Base-by-base conservation (phyloP, 1,140 invertebrate genomes). In the Pseudobourletiella spinata region DNA sequence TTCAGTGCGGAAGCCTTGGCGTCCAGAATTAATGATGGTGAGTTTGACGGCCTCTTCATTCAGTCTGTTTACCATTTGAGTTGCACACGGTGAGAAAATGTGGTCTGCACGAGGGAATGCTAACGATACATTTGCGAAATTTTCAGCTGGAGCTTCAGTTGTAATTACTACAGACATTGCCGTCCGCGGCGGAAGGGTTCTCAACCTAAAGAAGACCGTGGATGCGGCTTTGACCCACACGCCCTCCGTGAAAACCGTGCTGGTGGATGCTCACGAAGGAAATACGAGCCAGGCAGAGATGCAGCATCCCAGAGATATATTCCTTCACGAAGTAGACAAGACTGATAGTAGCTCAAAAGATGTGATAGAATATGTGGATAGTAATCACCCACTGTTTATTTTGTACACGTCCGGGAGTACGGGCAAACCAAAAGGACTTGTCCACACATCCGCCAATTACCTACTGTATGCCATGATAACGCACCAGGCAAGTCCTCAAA, bases 391-490 rank as follows among this genome's bases (percentile, higher is more conserved):
- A 15, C 72, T 82, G 20, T 82, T 81, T 66, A 76, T 81, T 69
- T 69, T 82, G 25, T 82, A 82, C 69, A 82, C 80, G 3, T 80
- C 79, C 29, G 80, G 80, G 20, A 80, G 78, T 59, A 81, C 80
- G 3, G 80, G 80, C 1, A 43, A 59, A 25, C 80, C 80, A 4
- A 82, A 82, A 71, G 80, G 80, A n/a, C 69, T 82, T 11, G 72
- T 76, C 14, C 80, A 82, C 67, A 75, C 78, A 1, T 74, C 74
- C 25, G 80, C 75, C 1, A 81, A 81, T 0, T 82, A 82, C 72
- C 71, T 82, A n/a, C 68, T 81, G 4, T 81, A 80, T 65, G 71
- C 79, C 11, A 42, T 54, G 28, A 63, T 79, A 11, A 82, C 80
- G 11, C 76, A 79, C 59, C 73, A 79, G 67, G 79, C 79, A 69